Base-by-base conservation (phyloP, 2,888 invertebrate species). In the Rambutsinella grinnellia region DNA sequence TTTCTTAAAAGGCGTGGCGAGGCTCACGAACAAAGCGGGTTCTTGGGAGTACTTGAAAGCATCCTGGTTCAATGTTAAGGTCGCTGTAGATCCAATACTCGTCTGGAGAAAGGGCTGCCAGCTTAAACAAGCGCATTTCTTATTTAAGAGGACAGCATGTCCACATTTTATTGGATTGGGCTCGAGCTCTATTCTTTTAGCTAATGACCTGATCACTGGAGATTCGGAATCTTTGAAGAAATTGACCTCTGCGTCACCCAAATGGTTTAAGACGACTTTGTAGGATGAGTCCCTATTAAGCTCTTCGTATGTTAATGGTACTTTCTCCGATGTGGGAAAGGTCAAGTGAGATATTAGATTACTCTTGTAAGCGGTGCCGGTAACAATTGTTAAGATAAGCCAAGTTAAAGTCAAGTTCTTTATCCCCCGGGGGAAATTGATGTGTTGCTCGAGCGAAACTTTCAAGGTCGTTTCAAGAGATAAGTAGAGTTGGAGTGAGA, bases 401-500 rank as follows among this genome's bases (percentile, higher is more conserved):
- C 63, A 63, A 2, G 19, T n/a, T 15, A 53, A 8, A 27, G 63
- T 15, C 2, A 63, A 17, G 6, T 13, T 23, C 15, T 63, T 63
- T 10, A 63, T 27, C 6, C 53, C 63, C 17, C 6, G n/a, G 2
- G 17, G 44, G n/a, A 63, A 10, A 3, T 5, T 21, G 3, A 63
- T 53, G 17, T 49, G 46, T 51, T 63, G 63, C 19, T 63, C 63
- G 13, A 63, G 19, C 3, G 63, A 63, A 2, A 63, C 53, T 53
- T 63, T 44, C 13, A 28, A 51, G 8, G 63, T 63, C 10, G 63
- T 63, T n/a, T 3, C 13, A 10, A 63, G 28, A 2, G 51, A 51
- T 53, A 51, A 63, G 28, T 63, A 63, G 2, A 51, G 8, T 26
- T 51, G 26, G 2, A 15, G 19, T 28, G n/a, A 19, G 13, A 19